A percentile compares a stretch with the other conserved stretches of the same genome.
phyloP scores from a whole-genome alignment of 2,113 vertebrate species.

The Gallinago undulata region DNA sequence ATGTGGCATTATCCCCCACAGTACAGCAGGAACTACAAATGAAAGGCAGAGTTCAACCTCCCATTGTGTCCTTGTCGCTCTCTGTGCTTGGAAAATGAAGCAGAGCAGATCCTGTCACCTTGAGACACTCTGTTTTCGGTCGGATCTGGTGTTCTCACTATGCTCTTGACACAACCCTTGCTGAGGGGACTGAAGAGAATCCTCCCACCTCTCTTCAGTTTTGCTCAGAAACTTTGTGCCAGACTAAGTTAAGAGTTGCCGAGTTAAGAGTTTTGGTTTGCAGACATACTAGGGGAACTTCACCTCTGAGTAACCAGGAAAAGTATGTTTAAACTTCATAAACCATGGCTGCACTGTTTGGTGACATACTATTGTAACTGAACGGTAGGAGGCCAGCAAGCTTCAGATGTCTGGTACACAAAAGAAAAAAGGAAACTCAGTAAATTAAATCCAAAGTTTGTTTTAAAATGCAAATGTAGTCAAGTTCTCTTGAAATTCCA shows the following conservation, averaged over 20 bases:
- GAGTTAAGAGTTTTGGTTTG: neutral
- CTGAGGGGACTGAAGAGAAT: neutral
- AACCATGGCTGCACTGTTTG: neutral
- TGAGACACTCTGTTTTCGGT: neutral
- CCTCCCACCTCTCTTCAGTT: neutral
- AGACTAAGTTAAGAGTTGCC: neutral
- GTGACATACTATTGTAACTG: neutral
- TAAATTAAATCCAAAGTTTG: neutral
- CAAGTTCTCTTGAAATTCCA: neutral
- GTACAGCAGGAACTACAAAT: neutral
- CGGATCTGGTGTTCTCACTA: neutral
- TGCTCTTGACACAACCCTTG: neutral
- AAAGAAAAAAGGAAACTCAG: neutral
- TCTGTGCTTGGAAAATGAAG: neutral
- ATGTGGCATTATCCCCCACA: accelerated
- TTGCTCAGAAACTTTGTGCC: neutral
- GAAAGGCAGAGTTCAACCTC: neutral
- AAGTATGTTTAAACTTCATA: neutral
- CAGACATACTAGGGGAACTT: neutral
- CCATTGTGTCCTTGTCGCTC: neutral
- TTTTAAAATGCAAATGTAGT: constrained; percentile 28
- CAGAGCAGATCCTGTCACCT: neutral
- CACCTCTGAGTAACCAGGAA: neutral
- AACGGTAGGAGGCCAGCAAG: neutral
- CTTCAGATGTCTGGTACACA: neutral